Percentiles rank a stretch among this genome's conserved stretches.
Conservation (phyloP, 2,113 vertebrate genomes). For the Polypterus senegalus region DNA sequence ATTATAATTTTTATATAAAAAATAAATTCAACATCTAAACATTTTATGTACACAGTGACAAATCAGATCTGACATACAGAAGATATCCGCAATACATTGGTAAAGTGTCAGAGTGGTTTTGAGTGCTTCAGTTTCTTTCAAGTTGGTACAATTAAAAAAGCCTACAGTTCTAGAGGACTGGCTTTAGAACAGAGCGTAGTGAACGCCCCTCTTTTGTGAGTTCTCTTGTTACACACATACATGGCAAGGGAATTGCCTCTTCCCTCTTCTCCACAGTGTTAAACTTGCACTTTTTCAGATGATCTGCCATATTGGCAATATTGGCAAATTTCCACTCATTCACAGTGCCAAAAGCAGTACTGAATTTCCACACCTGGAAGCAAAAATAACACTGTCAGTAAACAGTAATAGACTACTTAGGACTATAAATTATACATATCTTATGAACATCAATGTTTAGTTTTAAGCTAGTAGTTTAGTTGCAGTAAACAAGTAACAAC, state of each 20-base stretch:
- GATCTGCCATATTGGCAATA: conserved; percentile 88
- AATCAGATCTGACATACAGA: conserved; percentile 42
- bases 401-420: neutral
- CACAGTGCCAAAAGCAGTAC: conserved; percentile 86
- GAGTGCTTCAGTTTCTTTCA: conserved; percentile 42
- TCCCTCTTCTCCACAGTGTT: conserved; percentile 75
- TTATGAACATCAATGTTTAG: too few species aligned
- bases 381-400: conserved; percentile 16
- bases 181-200: conserved; percentile 79
- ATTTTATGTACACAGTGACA: conserved; percentile 63
- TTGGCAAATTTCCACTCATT: conserved; percentile 82
- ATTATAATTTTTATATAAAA: conserved; percentile 49
- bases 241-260: conserved; percentile 81
- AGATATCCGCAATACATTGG: conserved; percentile 62
- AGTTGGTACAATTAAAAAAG: conserved; percentile 38
- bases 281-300: conserved; percentile 83
- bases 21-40: conserved; percentile 73
- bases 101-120: conserved; percentile 55
- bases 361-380: conserved; percentile 91
- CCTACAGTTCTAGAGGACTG: conserved; percentile 54
- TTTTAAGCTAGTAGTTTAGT: too few species aligned
- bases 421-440: too few species aligned
- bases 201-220: conserved; percentile 86
- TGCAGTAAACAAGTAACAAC: too few species aligned
- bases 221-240: conserved; percentile 84